Base-by-base conservation (phyloP, 2,797 vertebrate species). In the Ataeniobius toweri region DNA sequence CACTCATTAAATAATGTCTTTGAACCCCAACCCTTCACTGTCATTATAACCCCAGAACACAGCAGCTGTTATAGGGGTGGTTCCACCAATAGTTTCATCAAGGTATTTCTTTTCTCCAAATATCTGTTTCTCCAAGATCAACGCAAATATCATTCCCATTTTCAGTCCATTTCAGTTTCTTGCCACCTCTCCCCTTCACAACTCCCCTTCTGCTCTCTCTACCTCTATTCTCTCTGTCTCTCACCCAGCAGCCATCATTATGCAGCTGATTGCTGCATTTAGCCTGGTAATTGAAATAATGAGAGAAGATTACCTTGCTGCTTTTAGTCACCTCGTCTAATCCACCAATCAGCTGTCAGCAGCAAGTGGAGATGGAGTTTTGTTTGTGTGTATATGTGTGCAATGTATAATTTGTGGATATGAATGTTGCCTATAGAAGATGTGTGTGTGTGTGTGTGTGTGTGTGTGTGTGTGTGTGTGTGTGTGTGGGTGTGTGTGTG, bases 221-320 rank as follows among this genome's bases (percentile, higher is more conserved):
- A 59, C 10, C 39, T 59, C 5, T 59, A 77, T 78, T 77, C 63
- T 78, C 68, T 12, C 73, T 58, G 71, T 79, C 78, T 76, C 81
- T 82, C 77, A 8, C 84, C 86, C 84, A 80, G 80, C 86, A 78
- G 81, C 87, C 90, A 3, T 92, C 84, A 90, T 93, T 88, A 91
- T 89, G 81, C 22, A 71, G 61, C 86, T 93, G 90, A 93, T 93
- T 93, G 92, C 90, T 83, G 89, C 88, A 83, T 93, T 92, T 93
- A 92, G 87, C 84, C 88, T 92, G 84, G 89, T 93, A 93, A 92
- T 93, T 92, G 92, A 93, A 93, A 93, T 93, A 93, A 93, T 92
- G 92, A 89, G 84, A 85, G 88, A 90, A 92, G 92, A 93, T 92
- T 92, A 91, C 88, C 80, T 89, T 67, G 72, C 80, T 51, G 81